Percentiles rank a stretch among this genome's conserved stretches.
Conservation (phyloP, 2,888 invertebrate species). For the Sinopyrophorus schimmeli region DNA sequence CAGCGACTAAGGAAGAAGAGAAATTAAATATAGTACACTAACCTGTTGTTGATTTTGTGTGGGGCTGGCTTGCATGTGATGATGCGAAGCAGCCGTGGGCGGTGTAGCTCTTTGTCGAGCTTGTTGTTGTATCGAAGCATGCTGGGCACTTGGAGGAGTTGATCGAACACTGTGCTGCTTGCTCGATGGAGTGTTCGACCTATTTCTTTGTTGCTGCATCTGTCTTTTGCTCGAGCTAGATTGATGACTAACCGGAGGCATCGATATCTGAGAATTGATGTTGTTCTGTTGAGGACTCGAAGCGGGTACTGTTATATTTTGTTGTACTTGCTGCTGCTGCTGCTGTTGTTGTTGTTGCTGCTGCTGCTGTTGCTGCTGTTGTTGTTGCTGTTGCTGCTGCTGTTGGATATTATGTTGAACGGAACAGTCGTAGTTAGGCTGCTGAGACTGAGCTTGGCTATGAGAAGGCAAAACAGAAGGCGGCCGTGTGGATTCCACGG, state of each 20-base stretch:
- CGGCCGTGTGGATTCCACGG: constrained; percentile 64
- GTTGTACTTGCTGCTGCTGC: constrained; percentile 49
- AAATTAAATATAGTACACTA: no score
- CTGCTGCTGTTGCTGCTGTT: constrained; percentile 48
- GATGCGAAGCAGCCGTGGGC: constrained; percentile 22
- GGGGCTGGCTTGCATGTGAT: constrained; percentile 48
- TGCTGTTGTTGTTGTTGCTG: constrained; percentile 50
- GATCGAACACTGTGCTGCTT: constrained; percentile 50
- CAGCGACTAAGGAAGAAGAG: no score
- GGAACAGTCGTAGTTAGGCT: constrained; percentile 68
- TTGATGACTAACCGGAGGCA: constrained; percentile 41
- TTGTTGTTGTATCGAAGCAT: constrained; percentile 42
- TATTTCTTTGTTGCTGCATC: constrained; percentile 48
- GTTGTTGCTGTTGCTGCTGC: constrained; percentile 50
- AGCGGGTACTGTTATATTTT: constrained; percentile 51
- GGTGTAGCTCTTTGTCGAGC: constrained; percentile 22
- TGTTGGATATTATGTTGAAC: constrained; percentile 69
- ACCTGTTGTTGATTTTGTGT: constrained; percentile 44
- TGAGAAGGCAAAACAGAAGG: constrained; percentile 59
- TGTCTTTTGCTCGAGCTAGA: constrained; percentile 50
- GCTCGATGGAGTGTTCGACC: constrained; percentile 51
- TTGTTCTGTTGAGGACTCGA: constrained; percentile 56
- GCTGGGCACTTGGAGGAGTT: constrained; percentile 49
- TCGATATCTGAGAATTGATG: constrained; percentile 42
- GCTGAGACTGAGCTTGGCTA: constrained; percentile 40